Percentiles rank a stretch among this genome's conserved stretches.
These are phyloP conservation scores for Chaunax sp. DNA, from an alignment of 2,797 vertebrate genomes.

Conservation along the genomic window DNA sequence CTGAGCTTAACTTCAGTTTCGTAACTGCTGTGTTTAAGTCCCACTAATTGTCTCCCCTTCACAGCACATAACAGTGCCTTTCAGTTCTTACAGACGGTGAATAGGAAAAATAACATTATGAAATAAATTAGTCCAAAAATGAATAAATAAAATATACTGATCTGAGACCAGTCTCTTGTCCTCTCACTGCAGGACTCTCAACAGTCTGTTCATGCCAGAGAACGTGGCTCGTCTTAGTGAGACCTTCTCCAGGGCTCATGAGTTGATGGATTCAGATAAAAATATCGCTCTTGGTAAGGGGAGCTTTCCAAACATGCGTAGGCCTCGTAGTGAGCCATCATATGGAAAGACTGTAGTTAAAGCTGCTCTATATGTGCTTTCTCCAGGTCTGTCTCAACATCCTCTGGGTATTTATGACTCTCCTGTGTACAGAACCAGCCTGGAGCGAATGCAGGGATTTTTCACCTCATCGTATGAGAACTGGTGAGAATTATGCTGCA, in stretches of 20 bases:
- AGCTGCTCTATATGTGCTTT: not conserved
- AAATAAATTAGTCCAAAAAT: too few relatives aligned
- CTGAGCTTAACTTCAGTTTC: too few relatives aligned
- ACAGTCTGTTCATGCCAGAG: conserved; percentile 92
- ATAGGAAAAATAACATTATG: too few relatives aligned
- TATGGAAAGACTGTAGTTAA: conserved; percentile 81
- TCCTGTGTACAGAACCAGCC: conserved; percentile 88
- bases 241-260: conserved; percentile 87
- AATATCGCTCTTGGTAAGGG: conserved; percentile 91
- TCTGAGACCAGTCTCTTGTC: not conserved
- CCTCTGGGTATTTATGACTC: conserved; percentile 88
- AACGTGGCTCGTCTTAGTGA: conserved; percentile 90
- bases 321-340: not conserved
- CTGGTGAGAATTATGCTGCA: conserved; percentile 84
- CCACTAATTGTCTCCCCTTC: too few relatives aligned
- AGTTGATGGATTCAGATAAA: conserved; percentile 93
- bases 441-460: conserved; percentile 97
- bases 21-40: too few relatives aligned
- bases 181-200: conserved; percentile 87
- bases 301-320: conserved; percentile 7
- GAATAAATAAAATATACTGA: too few relatives aligned
- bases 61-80: too few relatives aligned
- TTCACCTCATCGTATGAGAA: conserved; percentile 92
- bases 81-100: too few relatives aligned
- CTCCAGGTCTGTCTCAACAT: conserved; percentile 88